Conservation (phyloP, 2,888 invertebrate genomes). For the Syrphus vitripennis region DNA sequence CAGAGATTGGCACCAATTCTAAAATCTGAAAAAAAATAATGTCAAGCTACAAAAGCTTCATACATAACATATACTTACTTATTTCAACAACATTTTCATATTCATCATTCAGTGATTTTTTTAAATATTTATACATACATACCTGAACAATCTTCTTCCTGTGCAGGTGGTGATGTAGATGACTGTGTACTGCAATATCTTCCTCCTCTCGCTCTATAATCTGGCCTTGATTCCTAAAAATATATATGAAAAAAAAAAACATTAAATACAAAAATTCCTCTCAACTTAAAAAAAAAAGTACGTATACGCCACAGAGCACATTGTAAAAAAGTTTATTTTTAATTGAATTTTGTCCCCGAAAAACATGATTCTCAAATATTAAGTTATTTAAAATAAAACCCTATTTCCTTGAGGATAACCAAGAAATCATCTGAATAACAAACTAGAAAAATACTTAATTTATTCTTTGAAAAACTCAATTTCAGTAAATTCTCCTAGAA, state of each 20-base stretch:
- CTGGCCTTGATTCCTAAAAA: conserved; percentile 46
- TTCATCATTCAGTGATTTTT: not conserved
- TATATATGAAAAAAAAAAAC: not conserved
- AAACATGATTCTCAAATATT: not conserved
- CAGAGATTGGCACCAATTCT: no score
- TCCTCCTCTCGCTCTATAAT: conserved; percentile 35
- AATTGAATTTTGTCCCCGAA: not conserved
- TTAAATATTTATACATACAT: not conserved
- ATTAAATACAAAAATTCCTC: not conserved
- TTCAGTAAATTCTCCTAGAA: not conserved
- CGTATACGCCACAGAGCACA: not conserved
- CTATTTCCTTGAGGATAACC: no score
- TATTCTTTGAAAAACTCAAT: no score
- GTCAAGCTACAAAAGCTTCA: not conserved
- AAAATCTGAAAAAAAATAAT: not conserved
- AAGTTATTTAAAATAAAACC: no score
- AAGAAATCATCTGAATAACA: not conserved
- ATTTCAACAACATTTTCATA: not conserved
- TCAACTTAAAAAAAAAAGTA: not conserved
- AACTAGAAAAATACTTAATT: not conserved
- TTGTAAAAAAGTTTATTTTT: not conserved
- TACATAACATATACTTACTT: not conserved
- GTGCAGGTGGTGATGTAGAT: conserved; percentile 11
- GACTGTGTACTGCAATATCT: conserved; percentile 30
- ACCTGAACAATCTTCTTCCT: conserved; percentile 38